A percentile compares a stretch with the other conserved stretches of the same genome.
These are phyloP conservation scores for Dendrocincla fuliginosa DNA, from an alignment of 2,797 vertebrate genomes.

Conservation along the genomic window DNA sequence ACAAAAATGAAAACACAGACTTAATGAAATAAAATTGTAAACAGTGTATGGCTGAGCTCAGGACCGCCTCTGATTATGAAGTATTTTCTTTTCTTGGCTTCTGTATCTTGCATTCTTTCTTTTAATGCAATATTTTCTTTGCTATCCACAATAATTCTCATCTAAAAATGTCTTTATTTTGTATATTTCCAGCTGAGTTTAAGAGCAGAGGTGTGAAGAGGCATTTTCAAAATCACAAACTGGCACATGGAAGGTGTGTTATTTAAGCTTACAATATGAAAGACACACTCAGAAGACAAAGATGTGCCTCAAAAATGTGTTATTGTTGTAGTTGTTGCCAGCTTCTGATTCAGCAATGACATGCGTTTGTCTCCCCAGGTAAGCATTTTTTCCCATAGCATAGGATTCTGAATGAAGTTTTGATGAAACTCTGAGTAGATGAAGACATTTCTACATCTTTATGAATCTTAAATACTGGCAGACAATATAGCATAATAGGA, in stretches of 20 bases:
- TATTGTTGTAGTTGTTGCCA: neutral
- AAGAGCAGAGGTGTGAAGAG: neutral
- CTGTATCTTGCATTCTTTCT: neutral
- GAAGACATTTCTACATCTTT: neutral
- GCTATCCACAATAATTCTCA: neutral
- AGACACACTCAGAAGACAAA: neutral
- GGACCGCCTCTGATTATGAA: neutral
- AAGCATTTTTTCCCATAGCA: neutral
- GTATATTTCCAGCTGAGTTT: neutral
- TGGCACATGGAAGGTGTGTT: neutral
- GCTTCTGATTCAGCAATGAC: neutral
- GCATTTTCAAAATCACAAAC: neutral
- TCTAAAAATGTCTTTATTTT: neutral
- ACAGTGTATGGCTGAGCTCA: neutral
- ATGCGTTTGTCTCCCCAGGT: neutral
- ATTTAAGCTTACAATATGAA: neutral
- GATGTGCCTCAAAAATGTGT: neutral
- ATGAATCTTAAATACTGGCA: neutral
- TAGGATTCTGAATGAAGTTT: neutral
- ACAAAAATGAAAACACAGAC: neutral
- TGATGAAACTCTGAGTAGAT: neutral
- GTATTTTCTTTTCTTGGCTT: neutral
- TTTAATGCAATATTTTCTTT: neutral
- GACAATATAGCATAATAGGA: neutral
- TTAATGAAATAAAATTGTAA: neutral